Conservation (phyloP, 2,888 invertebrate species). For the Heteromyza rotundicornis region DNA sequence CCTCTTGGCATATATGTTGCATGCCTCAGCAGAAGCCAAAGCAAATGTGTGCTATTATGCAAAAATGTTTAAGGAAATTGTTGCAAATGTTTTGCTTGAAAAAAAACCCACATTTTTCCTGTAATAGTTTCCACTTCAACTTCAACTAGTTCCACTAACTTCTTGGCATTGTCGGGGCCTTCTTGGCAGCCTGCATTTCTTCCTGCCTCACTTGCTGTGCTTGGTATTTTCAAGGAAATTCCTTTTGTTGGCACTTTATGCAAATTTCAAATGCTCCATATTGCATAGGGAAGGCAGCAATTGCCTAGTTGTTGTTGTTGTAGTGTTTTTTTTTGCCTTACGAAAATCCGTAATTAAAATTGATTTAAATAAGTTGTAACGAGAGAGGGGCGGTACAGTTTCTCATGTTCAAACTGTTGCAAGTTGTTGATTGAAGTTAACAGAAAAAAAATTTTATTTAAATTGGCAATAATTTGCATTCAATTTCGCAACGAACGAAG, state of each 20-base stretch:
- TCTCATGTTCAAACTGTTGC: no score
- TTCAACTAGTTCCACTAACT: background rate
- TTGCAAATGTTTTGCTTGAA: constrained; percentile 39
- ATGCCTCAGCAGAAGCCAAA: background rate
- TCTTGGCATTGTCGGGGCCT: background rate
- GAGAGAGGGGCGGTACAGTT: no score
- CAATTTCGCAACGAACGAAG: no score
- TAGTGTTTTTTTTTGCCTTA: no score
- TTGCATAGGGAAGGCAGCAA: no score
- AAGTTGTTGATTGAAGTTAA: no score
- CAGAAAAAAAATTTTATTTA: no score
- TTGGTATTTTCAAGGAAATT: constrained; percentile 53
- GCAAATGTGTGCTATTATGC: constrained; percentile 5
- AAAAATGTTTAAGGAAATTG: constrained; percentile 54
- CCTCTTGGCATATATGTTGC: background rate
- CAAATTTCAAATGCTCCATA: constrained; percentile 39
- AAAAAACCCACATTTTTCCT: background rate
- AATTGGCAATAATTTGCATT: no score
- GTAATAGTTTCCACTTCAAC: background rate
- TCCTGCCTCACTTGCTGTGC: constrained; percentile 36
- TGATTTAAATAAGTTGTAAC: background rate
- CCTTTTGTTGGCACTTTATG: constrained; percentile 51
- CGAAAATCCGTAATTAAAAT: background rate
- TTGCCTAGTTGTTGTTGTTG: background rate
- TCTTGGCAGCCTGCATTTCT: background rate